phyloP scores from a whole-genome alignment of 2,888 invertebrate species.

The Microctonus aethiopoides region DNA sequence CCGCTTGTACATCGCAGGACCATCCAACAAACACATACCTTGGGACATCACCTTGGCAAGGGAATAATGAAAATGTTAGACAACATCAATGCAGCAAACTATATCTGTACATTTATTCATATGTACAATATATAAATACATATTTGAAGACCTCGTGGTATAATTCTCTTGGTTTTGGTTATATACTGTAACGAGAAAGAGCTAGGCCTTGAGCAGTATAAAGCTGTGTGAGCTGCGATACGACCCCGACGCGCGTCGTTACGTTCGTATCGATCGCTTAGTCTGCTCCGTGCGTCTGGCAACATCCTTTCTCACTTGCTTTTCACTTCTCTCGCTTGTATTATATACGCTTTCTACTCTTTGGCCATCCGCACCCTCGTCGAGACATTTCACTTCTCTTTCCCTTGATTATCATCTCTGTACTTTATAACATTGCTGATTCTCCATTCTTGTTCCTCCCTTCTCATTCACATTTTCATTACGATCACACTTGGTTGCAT shows the following conservation, averaged over 20 bases:
- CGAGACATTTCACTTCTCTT: neutral
- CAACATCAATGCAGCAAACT: neutral
- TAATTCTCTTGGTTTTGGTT: neutral
- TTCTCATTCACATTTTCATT: slow-evolving; percentile 27
- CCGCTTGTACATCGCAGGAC: neutral
- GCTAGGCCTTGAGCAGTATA: slow-evolving; percentile 22
- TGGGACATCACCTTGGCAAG: neutral
- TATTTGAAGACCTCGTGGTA: neutral
- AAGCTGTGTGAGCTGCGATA: slow-evolving; percentile 6
- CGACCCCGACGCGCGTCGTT: slow-evolving; percentile 33
- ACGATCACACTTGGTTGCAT: slow-evolving; percentile 25
- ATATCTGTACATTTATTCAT: too few relatives aligned
- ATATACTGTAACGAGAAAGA: neutral
- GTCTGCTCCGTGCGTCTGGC: slow-evolving; percentile 32
- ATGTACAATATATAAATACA: too few relatives aligned
- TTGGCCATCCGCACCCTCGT: neutral
- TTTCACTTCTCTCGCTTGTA: slow-evolving; percentile 17
- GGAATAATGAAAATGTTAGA: neutral
- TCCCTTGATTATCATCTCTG: neutral
- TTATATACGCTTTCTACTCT: neutral
- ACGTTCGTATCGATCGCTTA: slow-evolving; percentile 33
- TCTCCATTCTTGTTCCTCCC: slow-evolving; percentile 2
- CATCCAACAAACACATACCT: neutral
- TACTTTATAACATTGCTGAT: too few relatives aligned
- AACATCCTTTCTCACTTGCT: slow-evolving; percentile 30